These are phyloP conservation scores for Tipula unca DNA, from an alignment of 2,888 invertebrate genomes.

Conservation along the genomic window DNA sequence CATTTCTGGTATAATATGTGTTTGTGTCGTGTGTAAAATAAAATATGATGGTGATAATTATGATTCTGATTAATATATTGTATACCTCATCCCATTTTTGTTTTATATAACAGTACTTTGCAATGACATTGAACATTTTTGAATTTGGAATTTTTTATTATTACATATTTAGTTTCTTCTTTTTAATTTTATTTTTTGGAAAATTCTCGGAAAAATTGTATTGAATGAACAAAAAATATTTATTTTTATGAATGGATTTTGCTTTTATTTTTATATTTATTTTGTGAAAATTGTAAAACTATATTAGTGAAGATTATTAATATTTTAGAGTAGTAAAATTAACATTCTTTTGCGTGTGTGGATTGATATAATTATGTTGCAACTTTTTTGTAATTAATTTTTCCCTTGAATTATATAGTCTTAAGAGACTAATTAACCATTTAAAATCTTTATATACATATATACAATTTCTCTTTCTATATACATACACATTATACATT, in stretches of 20 bases:
- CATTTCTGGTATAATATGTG: not conserved
- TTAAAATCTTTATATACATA: not conserved
- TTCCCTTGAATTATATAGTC: not conserved
- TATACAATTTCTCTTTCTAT: not conserved
- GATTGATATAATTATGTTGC: not conserved
- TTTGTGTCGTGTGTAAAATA: not conserved
- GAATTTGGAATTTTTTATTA: not conserved
- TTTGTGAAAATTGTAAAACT: not conserved
- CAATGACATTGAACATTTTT: not conserved
- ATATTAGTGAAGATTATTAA: not conserved
- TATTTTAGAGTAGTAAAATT: not conserved
- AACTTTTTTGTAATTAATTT: not conserved
- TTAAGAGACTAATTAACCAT: not conserved
- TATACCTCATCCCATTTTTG: not conserved
- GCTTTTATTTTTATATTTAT: not conserved
- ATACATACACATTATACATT: not conserved
- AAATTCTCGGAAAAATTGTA: not conserved
- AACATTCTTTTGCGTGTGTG: not conserved
- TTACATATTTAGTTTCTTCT: not conserved
- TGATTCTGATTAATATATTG: not conserved
- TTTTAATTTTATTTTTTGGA: not conserved
- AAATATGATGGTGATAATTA: not conserved
- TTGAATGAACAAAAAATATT: not conserved
- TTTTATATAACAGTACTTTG: not conserved
- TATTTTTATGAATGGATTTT: conserved; percentile 8